Base-by-base conservation (phyloP, 2,797 vertebrate species). In the Rhinichthys osculus region DNA sequence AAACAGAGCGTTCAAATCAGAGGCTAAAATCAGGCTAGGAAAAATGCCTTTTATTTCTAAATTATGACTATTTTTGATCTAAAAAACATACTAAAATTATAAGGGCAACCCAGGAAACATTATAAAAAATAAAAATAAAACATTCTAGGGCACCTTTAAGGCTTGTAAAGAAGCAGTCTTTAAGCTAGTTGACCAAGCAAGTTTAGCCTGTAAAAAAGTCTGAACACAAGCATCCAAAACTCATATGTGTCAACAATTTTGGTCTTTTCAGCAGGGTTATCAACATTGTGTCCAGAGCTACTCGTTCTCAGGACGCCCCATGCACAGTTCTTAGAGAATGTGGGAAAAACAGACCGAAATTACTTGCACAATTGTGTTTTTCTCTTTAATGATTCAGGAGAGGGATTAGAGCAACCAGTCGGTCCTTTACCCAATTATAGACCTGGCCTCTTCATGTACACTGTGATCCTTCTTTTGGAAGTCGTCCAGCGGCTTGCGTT, bases 391-490 rank as follows among this genome's bases (percentile, higher is more conserved):
- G 92, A 91, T 91, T 94, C 90, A 91, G 89, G 78, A 78, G 86
- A 92, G 17, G 76, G 93, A 95, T 95, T 95, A 94, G 93, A 90
- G 91, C 87, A 85, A 74, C 82, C 80, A 73, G 89, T 88, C 90
- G 86, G 88, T 92, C 91, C 92, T 92, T 93, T 93, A 92, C 93
- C 93, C 94, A 94, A 95, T 95, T 95, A 94, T 93, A 95, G 93
- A 91, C 89, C 90, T 81, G 89, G 85, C 87, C 87, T n/a, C 88
- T 92, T 89, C 88, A 38, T 88, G 87, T 92, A 90, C 89, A 85
- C 86, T 33, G 88, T 85, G 81, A 85, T 86, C 83, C 87, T 86
- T 42, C 40, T 38, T 86, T 86, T 91, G 87, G 90, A 91, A 78
- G 62, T 17, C 17, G 0, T 87, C 89, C 90, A 90, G 78, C 76